Base-by-base conservation (phyloP, 2,888 invertebrate species). In the Athrips mouffetella region DNA sequence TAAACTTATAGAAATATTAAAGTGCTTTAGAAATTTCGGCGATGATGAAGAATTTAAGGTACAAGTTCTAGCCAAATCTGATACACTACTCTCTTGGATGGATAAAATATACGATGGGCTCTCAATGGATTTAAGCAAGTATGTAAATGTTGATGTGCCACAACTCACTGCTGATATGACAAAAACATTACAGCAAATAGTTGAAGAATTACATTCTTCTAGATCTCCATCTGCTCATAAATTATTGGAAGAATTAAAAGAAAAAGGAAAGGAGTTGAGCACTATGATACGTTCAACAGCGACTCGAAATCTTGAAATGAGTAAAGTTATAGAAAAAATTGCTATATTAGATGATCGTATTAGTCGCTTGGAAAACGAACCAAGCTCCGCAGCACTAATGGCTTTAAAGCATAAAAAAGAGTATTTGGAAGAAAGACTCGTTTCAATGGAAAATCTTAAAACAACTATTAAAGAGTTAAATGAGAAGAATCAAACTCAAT, bases 21-120 rank as follows among this genome's bases (percentile, higher is more conserved):
- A 71, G 59, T 77, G 73, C 54, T 78, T 80, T 29, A 70, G 68
- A 58, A 70, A 59, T 45, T 70, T 57, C 54, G 54, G 62, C 30
- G 59, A 63, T 50, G 63, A 72, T 15, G 59, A 62, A 11, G 77
- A 80, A 58, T 83, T 78, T 55, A 67, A 58, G 47, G 25, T 73
- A 3, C 70, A 78, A 57, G 48, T 79, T 7, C 60, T 60, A 16
- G 55, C 62, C 21, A 62, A 62, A 37, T 53, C 62, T 1, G 76
- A 83, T 35, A 77, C 85, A 49, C 66, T 87, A 33, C 61, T 82
- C 15, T 47, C 66, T 25, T 88, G 85, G 85, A 50, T 83, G 39
- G 88, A 88, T 58, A 80, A 73, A 68, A 80, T 81, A 46, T 62
- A 74, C 48, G 86, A 87, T 63, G 72, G 62, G 18, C 51, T 85